Evolutionary conservation across 2,888 invertebrate genomes (phyloP), one percentile per base, ranked within the genome.

Genomic region (Pristionchus maxplancki): DNA sequence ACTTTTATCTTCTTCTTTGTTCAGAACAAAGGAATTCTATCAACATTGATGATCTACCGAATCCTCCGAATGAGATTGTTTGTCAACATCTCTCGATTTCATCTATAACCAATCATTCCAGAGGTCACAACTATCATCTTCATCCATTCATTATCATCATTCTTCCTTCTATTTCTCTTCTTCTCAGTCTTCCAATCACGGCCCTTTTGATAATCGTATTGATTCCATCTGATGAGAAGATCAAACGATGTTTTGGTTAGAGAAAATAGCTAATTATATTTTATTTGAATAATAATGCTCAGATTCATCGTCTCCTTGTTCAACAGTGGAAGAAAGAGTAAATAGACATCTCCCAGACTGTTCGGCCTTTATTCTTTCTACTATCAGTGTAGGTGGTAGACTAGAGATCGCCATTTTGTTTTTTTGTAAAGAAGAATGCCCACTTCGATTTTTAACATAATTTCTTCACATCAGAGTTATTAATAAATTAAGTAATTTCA

Each of bases 21-120:
- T 31, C 50, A 83, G 20, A 83, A 83, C 83, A 83, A 83, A 34
- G 83, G 83, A 31, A 83, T 83, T 53, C 53, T 83, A 4, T 28
- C 53, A 28, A 83, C 83, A n/a, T 24, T 83, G 53, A 83, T 83
- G 83, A 44, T 83, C 28, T 83, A 53, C 34, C 50, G 83, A 31
- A 53, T 83, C 9, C 11, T 53, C 31, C 20, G 20, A 8, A 83
- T 53, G 53, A 50, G 15, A 50, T 13, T 24, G 83, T 83, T 15
- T 48, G 53, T 50, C 24, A 17, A 4, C 2, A 28, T 28, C 15
- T 15, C n/a, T n/a, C n/a, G n/a, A n/a, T n/a, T n/a, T n/a, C n/a
- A n/a, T n/a, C n/a, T n/a, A n/a, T n/a, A n/a, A n/a, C n/a, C n/a
- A n/a, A n/a, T n/a, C n/a, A n/a, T n/a, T 1, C 1, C n/a, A n/a